Evolutionary conservation across 2,113 vertebrate genomes (phyloP), one percentile per base, ranked within the genome.

Genomic region (Scartelaos histophorus): DNA sequence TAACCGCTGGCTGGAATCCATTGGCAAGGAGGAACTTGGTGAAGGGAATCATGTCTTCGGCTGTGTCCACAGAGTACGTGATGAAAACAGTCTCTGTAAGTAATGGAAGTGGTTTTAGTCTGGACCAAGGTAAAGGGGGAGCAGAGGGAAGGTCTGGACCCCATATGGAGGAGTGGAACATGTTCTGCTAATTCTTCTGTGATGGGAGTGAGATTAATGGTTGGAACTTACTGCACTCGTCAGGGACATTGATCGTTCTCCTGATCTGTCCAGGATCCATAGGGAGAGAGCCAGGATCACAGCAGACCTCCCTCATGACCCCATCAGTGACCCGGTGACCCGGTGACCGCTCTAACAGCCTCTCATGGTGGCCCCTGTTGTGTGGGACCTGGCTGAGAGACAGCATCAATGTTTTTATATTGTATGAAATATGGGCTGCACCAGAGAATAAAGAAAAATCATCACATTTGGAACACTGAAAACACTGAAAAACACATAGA

Each of bases 61-160:
- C 89, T 0, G 77, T 81, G 76, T 92, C 91, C 71, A 84, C 29
- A 0, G 91, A 92, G 68, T 92, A 92, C 13, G 91, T 92, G 82
- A 92, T 86, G 75, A 92, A 92, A 67, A 92, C 57, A 10, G 79
- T 91, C 7, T 88, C 91, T 92, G 79, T 70, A 4, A 45, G 67
- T 1, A 47, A 71, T 47, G 46, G 46, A 47, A 13, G 46, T 47
- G 46, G 38, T 43, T 43, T 43, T 9, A 43, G 38, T 43, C 38
- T 43, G 38, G 7, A 43, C 38, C 38, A 43, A 43, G 35, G 35
- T 38, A 9, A 38, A 38, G 35, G 5, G 5, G 35, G 35, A 38
- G 9, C 5, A 38, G 35, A 38, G 9, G 35, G 5, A 4, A 9
- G 35, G 9, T 38, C 35, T 38, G 35, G 5, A 38, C 35, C 35